Evolutionary conservation across 2,888 invertebrate species (phyloP), one percentile per base, ranked within the genome.

Genomic region (Lomographa bimaculata): DNA sequence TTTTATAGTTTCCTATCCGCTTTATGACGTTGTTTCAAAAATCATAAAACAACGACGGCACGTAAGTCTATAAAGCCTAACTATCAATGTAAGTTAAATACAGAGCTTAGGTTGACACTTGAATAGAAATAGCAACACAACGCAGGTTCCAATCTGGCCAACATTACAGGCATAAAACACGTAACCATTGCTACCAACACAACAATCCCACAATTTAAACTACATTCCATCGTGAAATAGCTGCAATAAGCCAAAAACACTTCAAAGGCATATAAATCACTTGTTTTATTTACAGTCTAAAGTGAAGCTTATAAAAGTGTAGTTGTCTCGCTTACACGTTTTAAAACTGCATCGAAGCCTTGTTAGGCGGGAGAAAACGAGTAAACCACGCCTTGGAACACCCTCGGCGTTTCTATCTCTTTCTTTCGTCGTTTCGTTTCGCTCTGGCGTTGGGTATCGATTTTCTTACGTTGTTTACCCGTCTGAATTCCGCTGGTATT

Each of bases 391-490:
- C 84, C 85, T 80, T 64, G 56, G 58, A 67, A 64, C 71, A 65
- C 64, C 71, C 73, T 49, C 52, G 37, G 18, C 50, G 9, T 25
- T 26, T 47, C 58, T 53, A 41, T 71, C 77, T 64, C 62, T 60
- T 69, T 71, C 75, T 55, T 63, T 67, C 77, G 23, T 8, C 7
- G 33, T 59, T 55, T 40, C 47, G 43, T 59, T 56, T 46, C 74
- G 49, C 72, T 63, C 62, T 60, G 63, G 25, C 71, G 43, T 57
- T 55, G 21, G 55, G 62, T 81, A 82, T 82, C 79, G 82, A 82
- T 82, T 81, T 74, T 71, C 64, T 49, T 50, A 59, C 50, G 53
- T 42, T 84, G 83, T 84, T 84, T 84, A 83, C 80, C 64, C 75
- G 73, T 60, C 62, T 62, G 64, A 76, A 80, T 82, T 74, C 70